These are phyloP conservation scores for Myxocyprinus asiaticus DNA, from an alignment of 2,113 vertebrate species.

Conservation along the genomic window DNA sequence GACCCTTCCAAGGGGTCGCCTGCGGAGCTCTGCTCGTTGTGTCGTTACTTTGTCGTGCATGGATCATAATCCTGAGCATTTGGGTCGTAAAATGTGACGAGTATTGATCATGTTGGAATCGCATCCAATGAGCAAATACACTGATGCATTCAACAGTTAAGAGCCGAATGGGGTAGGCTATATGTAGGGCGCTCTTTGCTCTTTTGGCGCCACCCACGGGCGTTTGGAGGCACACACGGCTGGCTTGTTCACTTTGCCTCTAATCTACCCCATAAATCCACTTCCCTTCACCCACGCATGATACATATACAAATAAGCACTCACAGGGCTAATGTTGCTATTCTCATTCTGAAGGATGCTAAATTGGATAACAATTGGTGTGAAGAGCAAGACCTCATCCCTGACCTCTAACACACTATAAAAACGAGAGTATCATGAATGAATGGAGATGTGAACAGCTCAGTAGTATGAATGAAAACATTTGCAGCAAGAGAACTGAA, in stretches of 20 bases:
- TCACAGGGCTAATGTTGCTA: background rate
- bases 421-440: background rate
- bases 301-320: background rate
- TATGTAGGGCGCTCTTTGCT: slow-evolving; percentile 63
- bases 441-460: background rate
- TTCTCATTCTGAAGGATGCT: slow-evolving; percentile 11
- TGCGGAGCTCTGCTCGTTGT: background rate
- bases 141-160: slow-evolving; percentile 38
- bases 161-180: background rate
- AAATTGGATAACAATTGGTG: background rate
- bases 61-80: slow-evolving; percentile 38
- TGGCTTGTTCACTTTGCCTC: slow-evolving; percentile 27
- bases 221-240: slow-evolving; percentile 46
- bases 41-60: slow-evolving; percentile 18
- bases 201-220: slow-evolving; percentile 80
- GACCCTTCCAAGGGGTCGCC: background rate
- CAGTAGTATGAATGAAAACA: background rate
- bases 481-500: background rate
- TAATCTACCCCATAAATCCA: slow-evolving; percentile 43
- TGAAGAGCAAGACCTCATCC: background rate
- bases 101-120: slow-evolving; percentile 42
- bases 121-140: slow-evolving; percentile 18
- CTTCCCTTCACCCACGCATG: slow-evolving; percentile 11
- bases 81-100: slow-evolving; percentile 42
- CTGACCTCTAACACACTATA: background rate